Evolutionary conservation across 2,888 invertebrate genomes (phyloP).

Genomic region (Calliopum simillimum): DNA sequence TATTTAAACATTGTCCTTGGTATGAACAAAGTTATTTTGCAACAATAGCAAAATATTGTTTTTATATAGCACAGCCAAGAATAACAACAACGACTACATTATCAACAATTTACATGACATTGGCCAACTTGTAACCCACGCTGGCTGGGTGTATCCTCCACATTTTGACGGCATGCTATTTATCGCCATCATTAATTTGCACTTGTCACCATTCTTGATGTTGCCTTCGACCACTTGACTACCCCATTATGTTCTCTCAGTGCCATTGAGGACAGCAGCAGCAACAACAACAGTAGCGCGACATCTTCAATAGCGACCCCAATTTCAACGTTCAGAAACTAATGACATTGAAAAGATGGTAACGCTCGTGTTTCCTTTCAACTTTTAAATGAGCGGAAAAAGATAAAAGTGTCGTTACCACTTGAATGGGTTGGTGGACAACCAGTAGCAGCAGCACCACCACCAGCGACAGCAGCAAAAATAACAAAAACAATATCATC

Average conservation of each 20-base stretch:
- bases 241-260: neutral
- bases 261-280: too few relatives aligned
- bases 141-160: slow-evolving; percentile 20
- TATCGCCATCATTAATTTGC: slow-evolving; percentile 23
- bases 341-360: slow-evolving; percentile 18
- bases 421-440: too few relatives aligned
- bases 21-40: too few relatives aligned
- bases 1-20: too few relatives aligned
- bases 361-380: neutral
- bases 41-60: too few relatives aligned
- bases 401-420: neutral
- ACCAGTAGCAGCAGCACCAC: neutral
- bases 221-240: neutral
- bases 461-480: neutral
- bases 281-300: neutral
- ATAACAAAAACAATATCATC: neutral
- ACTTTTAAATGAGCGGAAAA: slow-evolving; percentile 14
- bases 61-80: neutral
- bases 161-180: slow-evolving; percentile 7
- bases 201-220: slow-evolving; percentile 9
- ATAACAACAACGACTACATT: neutral
- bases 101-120: neutral
- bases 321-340: slow-evolving; percentile 21
- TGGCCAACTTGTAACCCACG: neutral
- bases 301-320: neutral